phyloP scores from a whole-genome alignment of 1,140 invertebrate species.

The Pogonus chalceus region DNA sequence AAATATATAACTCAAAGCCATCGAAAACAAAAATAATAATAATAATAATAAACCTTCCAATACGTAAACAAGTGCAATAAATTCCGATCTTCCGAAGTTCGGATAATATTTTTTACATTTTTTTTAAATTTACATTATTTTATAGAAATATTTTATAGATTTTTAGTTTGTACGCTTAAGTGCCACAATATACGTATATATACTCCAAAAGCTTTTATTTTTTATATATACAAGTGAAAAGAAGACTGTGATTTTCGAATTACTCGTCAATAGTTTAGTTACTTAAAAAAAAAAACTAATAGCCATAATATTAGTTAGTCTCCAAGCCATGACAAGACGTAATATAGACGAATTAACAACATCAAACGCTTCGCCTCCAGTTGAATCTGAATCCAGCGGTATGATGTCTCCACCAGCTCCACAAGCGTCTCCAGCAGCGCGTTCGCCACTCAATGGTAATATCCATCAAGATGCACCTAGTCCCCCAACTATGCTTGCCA shows the following conservation, averaged over 20 bases:
- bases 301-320: not conserved
- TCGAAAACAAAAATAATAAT: not conserved
- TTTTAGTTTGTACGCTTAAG: not conserved
- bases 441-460: constrained; percentile 19
- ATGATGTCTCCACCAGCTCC: constrained; percentile 34
- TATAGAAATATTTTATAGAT: not conserved
- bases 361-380: constrained; percentile 23
- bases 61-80: constrained; percentile 31
- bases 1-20: not conserved
- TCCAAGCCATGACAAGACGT: constrained; percentile 24
- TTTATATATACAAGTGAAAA: not conserved
- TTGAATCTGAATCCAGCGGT: constrained; percentile 18
- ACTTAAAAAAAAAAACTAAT: not conserved
- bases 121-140: not conserved
- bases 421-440: constrained; percentile 29
- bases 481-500: constrained; percentile 59
- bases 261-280: not conserved
- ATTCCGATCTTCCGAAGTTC: not conserved
- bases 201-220: not conserved
- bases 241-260: not conserved
- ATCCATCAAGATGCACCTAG: constrained; percentile 37
- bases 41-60: not conserved
- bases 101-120: no score
- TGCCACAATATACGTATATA: not conserved
- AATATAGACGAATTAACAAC: constrained; percentile 22